These are phyloP conservation scores for Deilephila porcellus DNA, from an alignment of 2,888 invertebrate genomes.

Conservation along the genomic window DNA sequence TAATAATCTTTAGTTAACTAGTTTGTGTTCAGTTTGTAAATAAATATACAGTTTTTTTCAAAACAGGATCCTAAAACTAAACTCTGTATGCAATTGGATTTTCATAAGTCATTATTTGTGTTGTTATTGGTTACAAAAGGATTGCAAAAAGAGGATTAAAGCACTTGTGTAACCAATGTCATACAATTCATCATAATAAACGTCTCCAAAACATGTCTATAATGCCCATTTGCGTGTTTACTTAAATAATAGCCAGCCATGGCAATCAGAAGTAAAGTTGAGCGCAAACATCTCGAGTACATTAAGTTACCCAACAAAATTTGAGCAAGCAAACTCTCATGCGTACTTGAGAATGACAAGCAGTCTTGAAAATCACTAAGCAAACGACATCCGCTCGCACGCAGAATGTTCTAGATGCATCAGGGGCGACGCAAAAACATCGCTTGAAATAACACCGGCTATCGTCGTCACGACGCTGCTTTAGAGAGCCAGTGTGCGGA, in stretches of 20 bases:
- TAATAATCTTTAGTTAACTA: too few species aligned
- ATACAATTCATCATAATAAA: not conserved
- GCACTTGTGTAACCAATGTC: constrained; percentile 7
- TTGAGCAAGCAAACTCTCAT: constrained; percentile 19
- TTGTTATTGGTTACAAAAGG: not conserved
- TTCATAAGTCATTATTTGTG: not conserved
- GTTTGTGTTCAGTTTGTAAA: too few species aligned
- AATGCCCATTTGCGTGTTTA: constrained; percentile 18
- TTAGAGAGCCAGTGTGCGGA: not conserved
- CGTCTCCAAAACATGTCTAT: constrained; percentile 2
- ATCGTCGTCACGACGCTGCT: not conserved
- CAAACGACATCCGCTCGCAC: constrained; percentile 20
- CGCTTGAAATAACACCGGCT: not conserved
- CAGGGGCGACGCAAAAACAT: constrained; percentile 9
- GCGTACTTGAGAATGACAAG: constrained; percentile 23
- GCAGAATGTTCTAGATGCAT: constrained; percentile 22
- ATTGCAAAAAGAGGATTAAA: not conserved
- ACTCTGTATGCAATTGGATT: too few species aligned
- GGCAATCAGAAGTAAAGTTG: constrained; percentile 27
- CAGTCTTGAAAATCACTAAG: constrained; percentile 16
- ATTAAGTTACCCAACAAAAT: constrained; percentile 17
- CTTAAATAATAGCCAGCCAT: not conserved
- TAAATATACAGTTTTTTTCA: too few species aligned
- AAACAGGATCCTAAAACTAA: too few species aligned
- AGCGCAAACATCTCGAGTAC: constrained; percentile 22